Percentiles rank a stretch among this genome's conserved stretches.
Evolutionary conservation across 2,797 vertebrate genomes (phyloP).

Genomic region (Phrynocephalus guinanensis): DNA sequence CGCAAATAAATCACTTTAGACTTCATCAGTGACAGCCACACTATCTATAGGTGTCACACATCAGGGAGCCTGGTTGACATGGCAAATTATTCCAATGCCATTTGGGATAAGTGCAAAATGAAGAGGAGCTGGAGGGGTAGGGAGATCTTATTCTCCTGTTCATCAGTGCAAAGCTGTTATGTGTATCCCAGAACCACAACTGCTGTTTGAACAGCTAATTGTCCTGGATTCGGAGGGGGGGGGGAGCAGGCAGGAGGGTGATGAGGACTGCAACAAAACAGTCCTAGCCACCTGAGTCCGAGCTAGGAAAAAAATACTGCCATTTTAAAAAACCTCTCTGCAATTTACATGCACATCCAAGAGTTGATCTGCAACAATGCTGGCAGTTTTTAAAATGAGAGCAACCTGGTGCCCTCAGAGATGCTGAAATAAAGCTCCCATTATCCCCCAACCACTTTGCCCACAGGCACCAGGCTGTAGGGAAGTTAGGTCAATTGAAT

Average conservation of each 20-base stretch:
- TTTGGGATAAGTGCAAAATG: slow-evolving; percentile 40
- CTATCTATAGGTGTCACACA: slow-evolving; percentile 58
- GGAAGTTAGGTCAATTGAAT: no score
- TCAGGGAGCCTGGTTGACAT: slow-evolving; percentile 45
- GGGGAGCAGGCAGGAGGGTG: neutral
- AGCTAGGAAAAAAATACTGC: slow-evolving; percentile 13
- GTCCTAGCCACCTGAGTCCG: slow-evolving; percentile 28
- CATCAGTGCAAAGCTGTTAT: slow-evolving; percentile 30
- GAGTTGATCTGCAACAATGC: neutral
- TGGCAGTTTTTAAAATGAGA: no score
- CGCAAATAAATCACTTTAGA: slow-evolving; percentile 61
- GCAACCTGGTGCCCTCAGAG: no score
- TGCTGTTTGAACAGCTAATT: slow-evolving; percentile 38
- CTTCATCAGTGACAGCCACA: slow-evolving; percentile 59
- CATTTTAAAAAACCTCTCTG: neutral
- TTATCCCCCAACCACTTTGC: no score
- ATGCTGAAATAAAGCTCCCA: no score
- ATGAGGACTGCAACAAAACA: slow-evolving; percentile 16
- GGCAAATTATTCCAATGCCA: slow-evolving; percentile 45
- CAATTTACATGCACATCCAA: neutral
- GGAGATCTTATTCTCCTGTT: slow-evolving; percentile 27
- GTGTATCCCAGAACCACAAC: slow-evolving; percentile 21
- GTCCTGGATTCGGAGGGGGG: neutral
- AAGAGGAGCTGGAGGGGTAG: neutral
- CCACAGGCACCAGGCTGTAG: no score